A percentile compares a stretch with the other conserved stretches of the same genome.
These are phyloP conservation scores for Myopa tessellatipennis DNA, from an alignment of 2,888 invertebrate genomes.

Conservation along the genomic window DNA sequence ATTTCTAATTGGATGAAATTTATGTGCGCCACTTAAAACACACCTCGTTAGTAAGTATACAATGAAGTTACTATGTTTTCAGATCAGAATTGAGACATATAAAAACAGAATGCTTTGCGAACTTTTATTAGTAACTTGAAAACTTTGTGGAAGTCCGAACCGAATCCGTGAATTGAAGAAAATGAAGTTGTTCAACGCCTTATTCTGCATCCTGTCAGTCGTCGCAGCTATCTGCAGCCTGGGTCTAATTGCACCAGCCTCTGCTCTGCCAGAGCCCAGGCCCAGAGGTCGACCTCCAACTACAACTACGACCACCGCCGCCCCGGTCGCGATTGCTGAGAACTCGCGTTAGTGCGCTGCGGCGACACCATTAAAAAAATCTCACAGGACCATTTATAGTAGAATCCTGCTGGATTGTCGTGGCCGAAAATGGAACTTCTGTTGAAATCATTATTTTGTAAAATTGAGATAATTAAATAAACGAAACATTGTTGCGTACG, in stretches of 20 bases:
- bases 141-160: background rate
- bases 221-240: slow-evolving; percentile 59
- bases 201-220: slow-evolving; percentile 55
- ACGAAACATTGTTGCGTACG: background rate
- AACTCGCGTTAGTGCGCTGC: slow-evolving; percentile 53
- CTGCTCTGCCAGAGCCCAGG: slow-evolving; percentile 60
- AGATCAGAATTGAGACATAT: background rate
- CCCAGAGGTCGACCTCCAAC: slow-evolving; percentile 58
- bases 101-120: slow-evolving; percentile 10
- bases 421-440: background rate
- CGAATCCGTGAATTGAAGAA: slow-evolving; percentile 22
- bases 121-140: slow-evolving; percentile 1
- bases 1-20: slow-evolving; percentile 15
- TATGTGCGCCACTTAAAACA: slow-evolving; percentile 18
- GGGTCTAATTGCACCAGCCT: slow-evolving; percentile 49
- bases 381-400: no score
- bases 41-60: background rate
- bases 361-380: no score
- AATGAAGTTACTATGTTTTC: background rate
- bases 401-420: background rate
- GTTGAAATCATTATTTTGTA: slow-evolving; percentile 18
- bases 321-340: slow-evolving; percentile 44
- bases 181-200: slow-evolving; percentile 61
- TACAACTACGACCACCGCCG: slow-evolving; percentile 55
- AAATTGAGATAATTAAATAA: background rate